Evolutionary conservation across 2,888 invertebrate genomes (phyloP).

Genomic region (Eristalinus sepulchralis): DNA sequence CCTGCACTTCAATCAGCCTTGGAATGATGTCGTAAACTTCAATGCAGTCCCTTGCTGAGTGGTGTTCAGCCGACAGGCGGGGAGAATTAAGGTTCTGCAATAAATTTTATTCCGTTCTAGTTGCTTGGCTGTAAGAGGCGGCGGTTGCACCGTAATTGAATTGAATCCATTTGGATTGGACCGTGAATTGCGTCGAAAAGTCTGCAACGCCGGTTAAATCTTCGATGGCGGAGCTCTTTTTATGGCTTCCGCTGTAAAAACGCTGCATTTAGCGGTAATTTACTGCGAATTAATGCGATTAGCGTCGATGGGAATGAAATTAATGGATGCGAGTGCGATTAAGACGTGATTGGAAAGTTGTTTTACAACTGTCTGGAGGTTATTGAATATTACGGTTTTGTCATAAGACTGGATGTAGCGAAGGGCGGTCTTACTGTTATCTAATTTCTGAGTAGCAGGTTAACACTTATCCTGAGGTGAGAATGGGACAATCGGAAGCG

Average conservation of each 20-base stretch:
- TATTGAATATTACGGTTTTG: background rate
- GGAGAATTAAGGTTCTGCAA: background rate
- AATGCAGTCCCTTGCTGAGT: background rate
- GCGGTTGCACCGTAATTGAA: background rate
- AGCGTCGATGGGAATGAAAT: background rate
- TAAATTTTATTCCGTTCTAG: slow-evolving; percentile 9
- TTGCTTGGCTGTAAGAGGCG: background rate
- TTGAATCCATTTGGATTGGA: background rate
- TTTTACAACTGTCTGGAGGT: background rate
- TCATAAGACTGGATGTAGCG: background rate
- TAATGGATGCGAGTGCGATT: background rate
- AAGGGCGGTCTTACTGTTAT: too few relatives aligned
- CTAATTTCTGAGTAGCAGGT: too few relatives aligned
- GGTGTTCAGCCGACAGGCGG: background rate
- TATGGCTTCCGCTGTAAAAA: slow-evolving; percentile 15
- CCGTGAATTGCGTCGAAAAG: background rate
- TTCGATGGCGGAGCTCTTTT: background rate
- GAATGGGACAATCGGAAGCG: too few relatives aligned
- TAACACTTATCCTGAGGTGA: too few relatives aligned
- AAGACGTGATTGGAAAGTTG: background rate
- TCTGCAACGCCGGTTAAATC: background rate
- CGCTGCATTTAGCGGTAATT: background rate
- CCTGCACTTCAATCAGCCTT: slow-evolving; percentile 49
- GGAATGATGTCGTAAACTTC: slow-evolving; percentile 49
- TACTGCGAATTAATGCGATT: background rate